Evolutionary conservation across 1,140 invertebrate genomes (phyloP).

Genomic region (Trichoplusia ni): DNA sequence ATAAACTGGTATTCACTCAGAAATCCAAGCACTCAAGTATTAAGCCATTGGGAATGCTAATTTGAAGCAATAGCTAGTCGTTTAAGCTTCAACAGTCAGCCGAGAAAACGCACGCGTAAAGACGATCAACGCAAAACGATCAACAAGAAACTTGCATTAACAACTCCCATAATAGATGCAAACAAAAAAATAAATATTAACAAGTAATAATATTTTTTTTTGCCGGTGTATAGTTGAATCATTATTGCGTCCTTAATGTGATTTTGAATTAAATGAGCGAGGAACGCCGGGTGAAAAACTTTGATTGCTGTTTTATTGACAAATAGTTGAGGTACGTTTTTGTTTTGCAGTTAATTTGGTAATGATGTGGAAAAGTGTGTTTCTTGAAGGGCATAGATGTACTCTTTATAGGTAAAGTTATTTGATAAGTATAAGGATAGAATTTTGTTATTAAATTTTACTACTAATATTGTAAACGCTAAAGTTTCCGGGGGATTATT

Average conservation of each 20-base stretch:
- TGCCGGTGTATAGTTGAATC: constrained; percentile 15
- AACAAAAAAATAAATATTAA: constrained; percentile 27
- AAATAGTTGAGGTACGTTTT: not conserved
- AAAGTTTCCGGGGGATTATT: not conserved
- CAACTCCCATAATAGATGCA: not conserved
- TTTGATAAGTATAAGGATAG: too few species aligned
- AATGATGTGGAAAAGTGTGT: not conserved
- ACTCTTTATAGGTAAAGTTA: too few species aligned
- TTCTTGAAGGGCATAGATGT: too few species aligned
- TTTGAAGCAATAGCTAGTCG: too few species aligned
- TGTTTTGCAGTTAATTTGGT: constrained; percentile 1
- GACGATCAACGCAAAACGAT: not conserved
- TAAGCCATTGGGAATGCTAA: too few species aligned
- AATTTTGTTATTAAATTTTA: not conserved
- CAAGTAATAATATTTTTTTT: constrained; percentile 14
- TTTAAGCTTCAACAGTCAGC: too few species aligned
- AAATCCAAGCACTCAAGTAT: too few species aligned
- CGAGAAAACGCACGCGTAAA: too few species aligned
- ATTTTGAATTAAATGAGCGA: constrained; percentile 14
- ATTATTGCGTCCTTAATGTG: constrained; percentile 27
- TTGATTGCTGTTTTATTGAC: constrained; percentile 22
- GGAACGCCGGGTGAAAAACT: constrained; percentile 6
- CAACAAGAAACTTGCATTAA: not conserved
- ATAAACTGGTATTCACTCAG: too few species aligned
- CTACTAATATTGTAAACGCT: not conserved